Conservation (phyloP, 2,113 vertebrate genomes). For the Pygoscelis antarcticus region DNA sequence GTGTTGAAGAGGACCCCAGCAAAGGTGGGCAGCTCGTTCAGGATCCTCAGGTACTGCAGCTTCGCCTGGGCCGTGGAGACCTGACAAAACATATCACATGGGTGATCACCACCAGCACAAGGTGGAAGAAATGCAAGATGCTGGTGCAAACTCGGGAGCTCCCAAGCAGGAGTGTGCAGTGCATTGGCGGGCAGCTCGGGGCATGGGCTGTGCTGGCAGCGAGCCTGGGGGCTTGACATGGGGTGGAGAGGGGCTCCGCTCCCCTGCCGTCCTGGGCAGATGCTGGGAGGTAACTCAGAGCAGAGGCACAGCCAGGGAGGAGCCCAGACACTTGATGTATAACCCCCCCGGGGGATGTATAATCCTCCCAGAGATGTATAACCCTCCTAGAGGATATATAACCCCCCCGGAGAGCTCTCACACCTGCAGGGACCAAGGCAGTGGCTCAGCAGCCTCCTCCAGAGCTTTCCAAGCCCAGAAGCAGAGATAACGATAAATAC, state of each 20-base stretch:
- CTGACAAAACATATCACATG: slow-evolving; percentile 73
- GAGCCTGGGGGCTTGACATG: not conserved
- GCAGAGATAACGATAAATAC: not conserved
- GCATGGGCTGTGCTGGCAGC: not conserved
- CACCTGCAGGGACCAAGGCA: not conserved
- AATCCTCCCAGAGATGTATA: not conserved
- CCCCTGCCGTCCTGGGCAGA: not conserved
- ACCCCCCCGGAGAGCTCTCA: not conserved
- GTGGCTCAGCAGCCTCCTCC: not conserved
- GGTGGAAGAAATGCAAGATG: not conserved
- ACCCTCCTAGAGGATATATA: not conserved
- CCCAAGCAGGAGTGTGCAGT: not conserved
- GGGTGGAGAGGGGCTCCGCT: not conserved
- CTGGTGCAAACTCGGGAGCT: not conserved
- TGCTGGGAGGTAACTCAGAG: not conserved
- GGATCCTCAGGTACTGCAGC: slow-evolving; percentile 94
- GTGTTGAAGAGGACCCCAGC: slow-evolving; percentile 95
- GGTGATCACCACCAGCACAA: not conserved
- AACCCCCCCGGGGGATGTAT: not conserved
- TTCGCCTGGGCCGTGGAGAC: slow-evolving; percentile 93
- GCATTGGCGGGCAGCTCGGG: fast-evolving
- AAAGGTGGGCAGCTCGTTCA: slow-evolving; percentile 96
- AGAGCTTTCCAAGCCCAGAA: not conserved
- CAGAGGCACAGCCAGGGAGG: not conserved
- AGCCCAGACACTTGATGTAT: not conserved